phyloP scores from a whole-genome alignment of 2,113 vertebrate genomes.

The Neolamprologus modestus region DNA sequence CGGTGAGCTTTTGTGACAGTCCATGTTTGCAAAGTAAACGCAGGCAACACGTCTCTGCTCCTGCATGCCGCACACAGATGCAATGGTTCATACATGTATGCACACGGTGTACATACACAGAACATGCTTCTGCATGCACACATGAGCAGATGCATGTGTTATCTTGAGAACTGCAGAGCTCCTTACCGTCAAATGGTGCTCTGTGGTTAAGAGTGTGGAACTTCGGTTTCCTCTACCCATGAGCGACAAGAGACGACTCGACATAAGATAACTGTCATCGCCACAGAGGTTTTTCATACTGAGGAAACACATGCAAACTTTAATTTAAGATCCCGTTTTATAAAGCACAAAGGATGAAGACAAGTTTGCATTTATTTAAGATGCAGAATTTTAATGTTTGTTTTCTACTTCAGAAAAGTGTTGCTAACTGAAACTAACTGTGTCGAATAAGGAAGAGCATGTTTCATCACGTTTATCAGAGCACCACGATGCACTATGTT shows the following conservation, averaged over 20 bases:
- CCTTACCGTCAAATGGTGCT: background rate
- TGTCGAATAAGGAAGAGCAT: background rate
- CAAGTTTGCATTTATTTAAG: background rate
- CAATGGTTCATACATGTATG: background rate
- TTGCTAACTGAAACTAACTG: background rate
- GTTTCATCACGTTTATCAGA: background rate
- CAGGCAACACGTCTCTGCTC: background rate
- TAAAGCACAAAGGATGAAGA: background rate
- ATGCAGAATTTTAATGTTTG: background rate
- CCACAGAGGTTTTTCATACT: background rate
- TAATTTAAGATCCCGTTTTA: background rate
- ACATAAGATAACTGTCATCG: background rate
- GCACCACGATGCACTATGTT: background rate
- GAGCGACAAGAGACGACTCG: background rate
- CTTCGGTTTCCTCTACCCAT: background rate
- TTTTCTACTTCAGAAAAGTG: background rate
- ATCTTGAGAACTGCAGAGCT: background rate
- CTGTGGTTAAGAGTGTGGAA: slow-evolving; percentile 9
- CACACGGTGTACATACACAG: background rate
- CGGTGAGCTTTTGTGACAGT: background rate
- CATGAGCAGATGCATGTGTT: background rate
- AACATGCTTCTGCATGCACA: background rate
- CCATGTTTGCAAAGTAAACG: background rate
- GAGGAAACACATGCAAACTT: background rate
- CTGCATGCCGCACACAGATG: background rate